phyloP scores from a whole-genome alignment of 2,113 vertebrate species.

The Scolopax mira region DNA sequence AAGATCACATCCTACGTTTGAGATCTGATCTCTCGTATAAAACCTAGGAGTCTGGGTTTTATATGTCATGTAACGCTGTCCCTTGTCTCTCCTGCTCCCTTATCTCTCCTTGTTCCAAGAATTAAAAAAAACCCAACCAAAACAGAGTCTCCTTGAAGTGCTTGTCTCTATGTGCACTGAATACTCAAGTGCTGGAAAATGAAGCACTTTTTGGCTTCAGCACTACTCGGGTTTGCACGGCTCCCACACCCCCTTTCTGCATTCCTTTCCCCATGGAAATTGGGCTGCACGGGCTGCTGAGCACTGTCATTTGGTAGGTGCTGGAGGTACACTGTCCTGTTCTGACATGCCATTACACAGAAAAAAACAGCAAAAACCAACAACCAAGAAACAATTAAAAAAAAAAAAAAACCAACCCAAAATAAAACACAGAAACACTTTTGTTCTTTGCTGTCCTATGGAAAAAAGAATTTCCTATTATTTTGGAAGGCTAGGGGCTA shows the following conservation, averaged over 20 bases:
- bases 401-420: background rate
- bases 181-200: background rate
- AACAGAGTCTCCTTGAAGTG: background rate
- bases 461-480: background rate
- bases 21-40: background rate
- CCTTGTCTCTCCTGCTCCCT: background rate
- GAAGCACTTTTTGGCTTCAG: background rate
- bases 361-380: background rate
- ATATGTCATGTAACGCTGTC: background rate
- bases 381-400: background rate
- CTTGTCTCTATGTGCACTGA: background rate
- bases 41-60: background rate
- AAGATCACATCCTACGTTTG: background rate
- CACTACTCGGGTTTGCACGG: background rate
- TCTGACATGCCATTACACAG: background rate
- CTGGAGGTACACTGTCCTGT: background rate
- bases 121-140: background rate
- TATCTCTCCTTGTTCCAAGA: background rate
- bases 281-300: background rate
- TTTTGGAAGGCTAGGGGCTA: rapidly evolving
- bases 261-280: background rate
- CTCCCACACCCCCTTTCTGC: background rate
- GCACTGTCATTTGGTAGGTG: background rate
- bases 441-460: background rate
- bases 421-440: background rate